Evolutionary conservation across 2,113 vertebrate species (phyloP), one percentile per base, ranked within the genome.

Genomic region (Lepidothrix coronata): DNA sequence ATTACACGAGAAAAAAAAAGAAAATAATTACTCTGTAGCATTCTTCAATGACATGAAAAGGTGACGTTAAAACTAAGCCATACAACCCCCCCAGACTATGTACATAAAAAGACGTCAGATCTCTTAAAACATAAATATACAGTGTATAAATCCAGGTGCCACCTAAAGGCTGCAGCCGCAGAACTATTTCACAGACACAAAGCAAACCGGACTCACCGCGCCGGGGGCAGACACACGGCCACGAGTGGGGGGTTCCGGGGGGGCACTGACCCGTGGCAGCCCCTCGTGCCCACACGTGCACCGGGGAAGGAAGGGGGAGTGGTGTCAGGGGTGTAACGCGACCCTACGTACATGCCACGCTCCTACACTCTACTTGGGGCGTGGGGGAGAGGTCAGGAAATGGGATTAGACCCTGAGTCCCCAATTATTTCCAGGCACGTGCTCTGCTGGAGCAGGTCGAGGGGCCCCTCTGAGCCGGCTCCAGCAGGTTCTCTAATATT

Each of bases 71-170:
- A 85, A 49, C 55, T 43, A 61, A 67, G 48, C 31, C 4, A 74
- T 8, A 43, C 3, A 70, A 33, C 31, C 12, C 44, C 68, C 62
- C 33, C 0, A 79, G 20, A 73, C 88, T 96, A 95, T 94, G 80
- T 91, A 93, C 94, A 97, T 58, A 77, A 39, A 94, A 93, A 91
- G 92, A 94, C 55, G 10, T 41, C 57, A 87, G 79, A 90, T 83
- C 90, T 91, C 93, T 75, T 11, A 18, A 58, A 62, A 86, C 91
- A 97, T 96, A 97, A 98, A 98, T 97, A 92, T 14, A 97, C 95
- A 96, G 95, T 65, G 95, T 80, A 57, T 41, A 93, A 96, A 94
- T 43, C 25, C 82, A 70, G 87, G 82, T 48, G 37, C 91, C 92
- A 86, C 88, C 81, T 84, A 74, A 67, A 54, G 86, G 71, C 92